A percentile compares a stretch with the other conserved stretches of the same genome.
These are phyloP conservation scores for Danionella dracula DNA, from an alignment of 2,797 vertebrate genomes.

Conservation along the genomic window DNA sequence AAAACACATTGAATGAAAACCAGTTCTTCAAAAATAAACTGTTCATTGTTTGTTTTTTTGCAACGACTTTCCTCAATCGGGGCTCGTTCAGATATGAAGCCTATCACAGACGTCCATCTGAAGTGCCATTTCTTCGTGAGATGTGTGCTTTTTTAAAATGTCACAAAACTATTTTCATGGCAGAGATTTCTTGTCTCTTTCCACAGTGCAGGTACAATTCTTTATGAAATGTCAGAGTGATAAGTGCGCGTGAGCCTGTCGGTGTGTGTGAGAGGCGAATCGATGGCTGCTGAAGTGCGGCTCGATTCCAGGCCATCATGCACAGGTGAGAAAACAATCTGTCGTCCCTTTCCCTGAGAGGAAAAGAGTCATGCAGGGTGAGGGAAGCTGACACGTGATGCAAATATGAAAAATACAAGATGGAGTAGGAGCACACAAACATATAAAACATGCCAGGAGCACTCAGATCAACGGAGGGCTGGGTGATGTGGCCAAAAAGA, in stretches of 20 bases:
- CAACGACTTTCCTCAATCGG: neutral
- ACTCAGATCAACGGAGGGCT: no score
- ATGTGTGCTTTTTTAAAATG: slow-evolving; percentile 19
- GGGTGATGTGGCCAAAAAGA: no score
- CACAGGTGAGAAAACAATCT: slow-evolving; percentile 33
- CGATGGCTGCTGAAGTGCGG: slow-evolving; percentile 21
- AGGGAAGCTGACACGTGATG: slow-evolving; percentile 18
- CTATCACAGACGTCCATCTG: neutral
- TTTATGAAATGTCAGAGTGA: slow-evolving; percentile 7
- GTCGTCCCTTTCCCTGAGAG: neutral
- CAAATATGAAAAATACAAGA: neutral
- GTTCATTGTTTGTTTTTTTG: no score
- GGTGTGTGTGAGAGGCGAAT: slow-evolving; percentile 21
- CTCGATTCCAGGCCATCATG: slow-evolving; percentile 27
- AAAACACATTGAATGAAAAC: no score
- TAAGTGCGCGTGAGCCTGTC: slow-evolving; percentile 2
- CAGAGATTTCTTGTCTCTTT: neutral
- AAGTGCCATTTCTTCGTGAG: slow-evolving; percentile 2
- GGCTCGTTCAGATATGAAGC: neutral
- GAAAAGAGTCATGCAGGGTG: slow-evolving; percentile 8
- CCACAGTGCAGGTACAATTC: neutral
- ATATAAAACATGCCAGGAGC: no score
- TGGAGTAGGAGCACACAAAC: no score
- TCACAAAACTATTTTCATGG: neutral
- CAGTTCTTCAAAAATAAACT: no score